A percentile compares a stretch with the other conserved stretches of the same genome.
phyloP scores from a whole-genome alignment of 2,888 invertebrate species.

The Watsonalla binaria region DNA sequence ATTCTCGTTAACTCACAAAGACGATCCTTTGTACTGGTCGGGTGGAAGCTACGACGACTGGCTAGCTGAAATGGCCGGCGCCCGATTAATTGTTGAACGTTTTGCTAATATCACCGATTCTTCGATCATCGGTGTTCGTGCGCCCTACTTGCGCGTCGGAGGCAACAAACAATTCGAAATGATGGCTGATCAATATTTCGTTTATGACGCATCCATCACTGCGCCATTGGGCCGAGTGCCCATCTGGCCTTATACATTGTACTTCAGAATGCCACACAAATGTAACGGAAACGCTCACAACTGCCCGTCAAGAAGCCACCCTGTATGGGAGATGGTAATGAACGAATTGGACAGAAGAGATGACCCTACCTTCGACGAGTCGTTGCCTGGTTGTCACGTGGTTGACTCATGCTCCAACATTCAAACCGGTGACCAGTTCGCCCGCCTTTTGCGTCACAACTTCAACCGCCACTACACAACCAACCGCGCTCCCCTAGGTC shows the following conservation, averaged over 20 bases:
- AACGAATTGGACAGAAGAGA: slow-evolving; percentile 96
- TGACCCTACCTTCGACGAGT: slow-evolving; percentile 95
- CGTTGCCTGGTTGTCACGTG: slow-evolving; percentile 95
- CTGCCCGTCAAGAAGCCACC: slow-evolving; percentile 93
- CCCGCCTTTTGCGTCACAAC: slow-evolving; percentile 92
- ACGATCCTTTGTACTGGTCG: slow-evolving; percentile 94
- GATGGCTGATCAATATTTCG: slow-evolving; percentile 97
- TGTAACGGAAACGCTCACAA: slow-evolving; percentile 96
- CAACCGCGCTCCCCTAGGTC: slow-evolving; percentile 95
- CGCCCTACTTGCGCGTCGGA: slow-evolving; percentile 93
- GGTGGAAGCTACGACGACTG: slow-evolving; percentile 93
- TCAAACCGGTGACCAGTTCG: slow-evolving; percentile 94
- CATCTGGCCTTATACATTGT: slow-evolving; percentile 98
- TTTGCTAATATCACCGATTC: slow-evolving; percentile 96
- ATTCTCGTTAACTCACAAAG: slow-evolving; percentile 95
- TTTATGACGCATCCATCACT: slow-evolving; percentile 96
- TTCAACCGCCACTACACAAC: slow-evolving; percentile 95
- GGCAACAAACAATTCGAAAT: slow-evolving; percentile 97
- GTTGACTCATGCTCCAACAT: slow-evolving; percentile 97
- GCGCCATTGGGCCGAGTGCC: slow-evolving; percentile 93
- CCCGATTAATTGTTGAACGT: slow-evolving; percentile 89
- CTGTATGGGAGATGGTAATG: slow-evolving; percentile 98
- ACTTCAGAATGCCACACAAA: slow-evolving; percentile 97
- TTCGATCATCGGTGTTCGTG: slow-evolving; percentile 92
- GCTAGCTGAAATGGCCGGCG: slow-evolving; percentile 97